These are phyloP conservation scores for Ophiodon elongatus DNA, from an alignment of 2,113 vertebrate species.

Conservation along the genomic window DNA sequence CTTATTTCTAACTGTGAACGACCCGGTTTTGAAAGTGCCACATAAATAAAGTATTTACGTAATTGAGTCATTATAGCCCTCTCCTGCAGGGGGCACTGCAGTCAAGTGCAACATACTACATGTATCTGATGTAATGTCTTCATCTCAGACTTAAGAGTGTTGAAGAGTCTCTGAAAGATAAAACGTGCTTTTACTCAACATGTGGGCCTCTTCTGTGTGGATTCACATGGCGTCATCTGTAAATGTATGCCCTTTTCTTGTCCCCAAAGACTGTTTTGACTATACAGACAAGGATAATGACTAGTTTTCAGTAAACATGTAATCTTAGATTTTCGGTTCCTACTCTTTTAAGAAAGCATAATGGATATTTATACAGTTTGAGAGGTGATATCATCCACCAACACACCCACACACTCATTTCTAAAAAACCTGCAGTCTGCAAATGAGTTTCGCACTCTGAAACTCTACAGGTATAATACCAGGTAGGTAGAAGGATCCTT, in stretches of 20 bases:
- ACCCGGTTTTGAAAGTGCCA: not conserved
- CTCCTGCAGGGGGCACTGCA: slow-evolving; percentile 54
- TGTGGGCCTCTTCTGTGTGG: slow-evolving; percentile 31
- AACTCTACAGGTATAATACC: slow-evolving; percentile 44
- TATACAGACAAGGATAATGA: slow-evolving; percentile 43
- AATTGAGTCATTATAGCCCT: slow-evolving; percentile 28
- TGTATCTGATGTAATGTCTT: not conserved
- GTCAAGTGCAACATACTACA: slow-evolving; percentile 8
- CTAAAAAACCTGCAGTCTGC: not conserved
- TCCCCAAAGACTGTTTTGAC: slow-evolving; percentile 43
- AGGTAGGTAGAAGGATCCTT: slow-evolving; percentile 6
- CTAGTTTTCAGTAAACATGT: slow-evolving; percentile 45
- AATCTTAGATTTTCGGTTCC: slow-evolving; percentile 49
- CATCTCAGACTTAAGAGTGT: not conserved
- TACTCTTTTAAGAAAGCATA: slow-evolving; percentile 33
- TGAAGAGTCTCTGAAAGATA: slow-evolving; percentile 14
- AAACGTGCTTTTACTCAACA: slow-evolving; percentile 16
- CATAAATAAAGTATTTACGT: not conserved
- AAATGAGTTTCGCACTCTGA: slow-evolving; percentile 31
- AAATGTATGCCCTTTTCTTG: slow-evolving; percentile 43
- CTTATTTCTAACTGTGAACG: not conserved
- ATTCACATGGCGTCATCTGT: slow-evolving; percentile 45
- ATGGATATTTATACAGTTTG: slow-evolving; percentile 53
- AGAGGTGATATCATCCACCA: slow-evolving; percentile 42
- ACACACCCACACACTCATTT: slow-evolving; percentile 24